These are phyloP conservation scores for Pachliopta kotzebuea DNA, from an alignment of 2,888 invertebrate genomes.

Conservation along the genomic window DNA sequence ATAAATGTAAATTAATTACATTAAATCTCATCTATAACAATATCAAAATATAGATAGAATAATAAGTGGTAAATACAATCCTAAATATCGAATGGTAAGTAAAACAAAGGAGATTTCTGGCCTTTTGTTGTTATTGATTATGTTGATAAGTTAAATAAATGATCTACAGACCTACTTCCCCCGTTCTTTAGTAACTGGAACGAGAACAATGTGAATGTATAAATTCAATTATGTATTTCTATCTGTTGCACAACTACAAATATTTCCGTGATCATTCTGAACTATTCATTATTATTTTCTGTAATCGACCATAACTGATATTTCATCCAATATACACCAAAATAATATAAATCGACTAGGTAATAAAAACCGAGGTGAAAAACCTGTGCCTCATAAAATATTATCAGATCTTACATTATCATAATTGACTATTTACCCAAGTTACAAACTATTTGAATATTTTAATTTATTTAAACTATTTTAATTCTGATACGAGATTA, in stretches of 20 bases:
- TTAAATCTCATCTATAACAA: no score
- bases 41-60: no score
- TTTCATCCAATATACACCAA: background rate
- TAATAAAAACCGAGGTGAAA: background rate
- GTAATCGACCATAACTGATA: background rate
- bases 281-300: background rate
- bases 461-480: background rate
- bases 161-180: background rate
- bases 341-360: background rate
- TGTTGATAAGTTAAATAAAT: conserved; percentile 10
- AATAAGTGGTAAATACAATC: no score
- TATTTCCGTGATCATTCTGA: background rate
- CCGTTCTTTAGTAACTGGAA: conserved; percentile 4
- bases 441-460: background rate
- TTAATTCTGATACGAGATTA: background rate
- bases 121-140: background rate
- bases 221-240: conserved; percentile 10
- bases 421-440: conserved; percentile 14
- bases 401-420: conserved; percentile 18
- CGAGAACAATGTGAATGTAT: conserved; percentile 2
- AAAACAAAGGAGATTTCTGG: background rate
- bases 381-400: background rate
- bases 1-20: no score
- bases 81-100: background rate
- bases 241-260: background rate